Conservation (phyloP, 2,113 vertebrate genomes). For the Bos javanicus region DNA sequence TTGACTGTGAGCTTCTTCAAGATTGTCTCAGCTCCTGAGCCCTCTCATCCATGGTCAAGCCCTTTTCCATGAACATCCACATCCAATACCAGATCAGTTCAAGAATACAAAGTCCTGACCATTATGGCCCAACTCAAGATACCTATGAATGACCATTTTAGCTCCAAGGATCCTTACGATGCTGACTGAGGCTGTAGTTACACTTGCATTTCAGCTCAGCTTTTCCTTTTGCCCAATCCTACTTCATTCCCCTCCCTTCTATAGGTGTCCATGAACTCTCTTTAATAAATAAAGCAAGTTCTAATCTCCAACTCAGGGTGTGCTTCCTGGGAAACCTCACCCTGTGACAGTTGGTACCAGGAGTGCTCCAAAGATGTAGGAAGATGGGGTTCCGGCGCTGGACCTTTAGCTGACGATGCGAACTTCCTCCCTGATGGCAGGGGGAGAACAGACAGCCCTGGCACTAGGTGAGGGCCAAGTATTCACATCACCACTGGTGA, state of each 20-base stretch:
- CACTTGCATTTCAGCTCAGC: neutral
- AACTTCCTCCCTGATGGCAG: neutral
- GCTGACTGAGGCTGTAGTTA: neutral
- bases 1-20: neutral
- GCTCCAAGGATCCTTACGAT: neutral
- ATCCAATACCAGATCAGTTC: neutral
- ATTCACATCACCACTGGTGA: neutral
- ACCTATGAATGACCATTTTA: neutral
- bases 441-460: neutral
- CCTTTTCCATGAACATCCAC: neutral
- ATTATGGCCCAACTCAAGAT: neutral
- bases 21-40: neutral
- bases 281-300: neutral
- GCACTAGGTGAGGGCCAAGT: neutral
- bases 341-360: neutral
- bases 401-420: neutral
- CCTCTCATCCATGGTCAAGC: neutral
- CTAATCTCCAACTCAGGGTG: neutral
- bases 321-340: neutral
- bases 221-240: neutral
- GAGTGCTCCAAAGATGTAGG: neutral
- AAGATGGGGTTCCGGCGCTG: neutral
- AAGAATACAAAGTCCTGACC: neutral
- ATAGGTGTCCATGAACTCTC: neutral
- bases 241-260: neutral